phyloP scores from a whole-genome alignment of 2,888 invertebrate species.

The Morinoia aosen region DNA sequence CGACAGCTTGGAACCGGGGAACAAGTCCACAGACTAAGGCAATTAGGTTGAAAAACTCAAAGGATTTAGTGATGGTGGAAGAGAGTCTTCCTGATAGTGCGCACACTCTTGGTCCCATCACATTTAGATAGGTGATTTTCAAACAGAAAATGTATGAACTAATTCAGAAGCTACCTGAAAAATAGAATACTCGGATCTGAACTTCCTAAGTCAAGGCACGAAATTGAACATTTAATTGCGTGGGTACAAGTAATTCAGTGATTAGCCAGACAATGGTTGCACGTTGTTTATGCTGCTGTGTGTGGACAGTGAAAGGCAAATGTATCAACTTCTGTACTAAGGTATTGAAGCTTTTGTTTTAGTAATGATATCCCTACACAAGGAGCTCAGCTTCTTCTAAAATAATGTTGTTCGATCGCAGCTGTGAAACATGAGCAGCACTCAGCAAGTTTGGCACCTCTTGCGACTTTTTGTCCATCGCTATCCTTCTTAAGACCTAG shows the following conservation, averaged over 20 bases:
- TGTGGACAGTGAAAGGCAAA: background rate
- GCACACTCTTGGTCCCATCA: background rate
- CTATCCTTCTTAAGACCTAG: too few species aligned
- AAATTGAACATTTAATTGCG: background rate
- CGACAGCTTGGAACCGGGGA: background rate
- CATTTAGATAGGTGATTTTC: background rate
- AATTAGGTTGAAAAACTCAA: background rate
- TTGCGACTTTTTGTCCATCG: too few species aligned
- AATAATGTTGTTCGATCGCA: background rate
- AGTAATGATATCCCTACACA: background rate
- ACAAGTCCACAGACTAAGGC: background rate
- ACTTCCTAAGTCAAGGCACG: background rate
- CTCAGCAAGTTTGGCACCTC: background rate
- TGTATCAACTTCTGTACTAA: background rate
- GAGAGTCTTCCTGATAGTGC: background rate
- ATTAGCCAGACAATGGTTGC: background rate
- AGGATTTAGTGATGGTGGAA: background rate
- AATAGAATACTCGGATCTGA: background rate
- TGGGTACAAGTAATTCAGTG: background rate
- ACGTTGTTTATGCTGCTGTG: background rate
- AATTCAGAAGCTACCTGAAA: background rate
- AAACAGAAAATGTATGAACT: background rate
- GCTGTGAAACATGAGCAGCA: background rate
- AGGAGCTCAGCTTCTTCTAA: background rate
- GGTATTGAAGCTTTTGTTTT: background rate